phyloP scores from a whole-genome alignment of 1,140 invertebrate species.

The Drosophila suzukii region DNA sequence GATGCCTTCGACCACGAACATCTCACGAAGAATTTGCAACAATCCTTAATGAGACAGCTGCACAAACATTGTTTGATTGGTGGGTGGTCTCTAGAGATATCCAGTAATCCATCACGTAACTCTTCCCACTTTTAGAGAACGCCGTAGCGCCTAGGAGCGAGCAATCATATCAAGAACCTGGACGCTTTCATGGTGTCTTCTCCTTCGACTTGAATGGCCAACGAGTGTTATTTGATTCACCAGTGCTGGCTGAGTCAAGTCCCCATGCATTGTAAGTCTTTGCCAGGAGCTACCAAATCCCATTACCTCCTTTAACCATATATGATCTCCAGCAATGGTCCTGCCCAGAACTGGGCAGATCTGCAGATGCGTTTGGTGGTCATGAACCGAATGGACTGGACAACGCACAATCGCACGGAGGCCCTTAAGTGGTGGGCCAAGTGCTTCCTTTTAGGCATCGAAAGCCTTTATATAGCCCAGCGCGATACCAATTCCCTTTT shows the following conservation, averaged over 20 bases:
- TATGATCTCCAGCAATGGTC: slow-evolving; percentile 1
- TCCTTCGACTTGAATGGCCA: slow-evolving; percentile 6
- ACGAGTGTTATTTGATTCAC: slow-evolving; percentile 45
- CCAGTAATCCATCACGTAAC: too few relatives aligned
- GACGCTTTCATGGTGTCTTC: slow-evolving; percentile 41
- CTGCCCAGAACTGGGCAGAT: slow-evolving; percentile 17
- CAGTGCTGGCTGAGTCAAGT: slow-evolving; percentile 31
- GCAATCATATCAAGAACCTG: neutral
- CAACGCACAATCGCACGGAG: slow-evolving; percentile 20
- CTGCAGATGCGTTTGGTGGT: slow-evolving; percentile 37
- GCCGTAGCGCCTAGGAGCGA: too few relatives aligned
- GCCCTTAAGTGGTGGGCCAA: slow-evolving; percentile 56
- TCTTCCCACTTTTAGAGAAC: slow-evolving; percentile 10
- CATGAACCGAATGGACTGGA: slow-evolving; percentile 56
- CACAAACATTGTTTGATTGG: slow-evolving; percentile 29
- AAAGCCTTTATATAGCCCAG: slow-evolving; percentile 37
- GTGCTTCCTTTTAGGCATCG: slow-evolving; percentile 44
- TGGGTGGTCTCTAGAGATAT: neutral
- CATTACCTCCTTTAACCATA: neutral
- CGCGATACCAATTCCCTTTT: slow-evolving; percentile 36
- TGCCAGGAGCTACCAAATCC: too few relatives aligned
- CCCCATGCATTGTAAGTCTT: slow-evolving; percentile 14
- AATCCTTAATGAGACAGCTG: slow-evolving; percentile 29
- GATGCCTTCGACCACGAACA: slow-evolving; percentile 12
- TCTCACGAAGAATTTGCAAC: neutral